A percentile compares a stretch with the other conserved stretches of the same genome.
Conservation (phyloP, 2,888 invertebrate species). For the Hirtodrosophila histrioides region DNA sequence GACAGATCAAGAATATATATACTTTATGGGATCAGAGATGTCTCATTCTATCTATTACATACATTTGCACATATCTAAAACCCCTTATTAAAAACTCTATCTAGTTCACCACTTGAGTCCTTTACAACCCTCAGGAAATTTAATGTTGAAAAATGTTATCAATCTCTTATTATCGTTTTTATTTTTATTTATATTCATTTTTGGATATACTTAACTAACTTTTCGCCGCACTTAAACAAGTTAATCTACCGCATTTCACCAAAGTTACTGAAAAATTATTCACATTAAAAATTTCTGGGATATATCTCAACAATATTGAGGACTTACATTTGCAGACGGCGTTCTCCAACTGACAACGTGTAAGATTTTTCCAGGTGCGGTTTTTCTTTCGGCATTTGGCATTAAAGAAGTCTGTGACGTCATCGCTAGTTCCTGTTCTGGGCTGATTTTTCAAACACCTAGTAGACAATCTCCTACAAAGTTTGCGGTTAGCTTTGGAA, state of each 20-base stretch:
- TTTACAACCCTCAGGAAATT: too few species aligned
- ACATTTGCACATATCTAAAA: too few species aligned
- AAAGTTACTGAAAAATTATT: conserved; percentile 47
- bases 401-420: conserved; percentile 38
- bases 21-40: too few species aligned
- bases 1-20: too few species aligned
- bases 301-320: not conserved
- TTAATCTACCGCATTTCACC: conserved; percentile 29
- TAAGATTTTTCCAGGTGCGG: conserved; percentile 47
- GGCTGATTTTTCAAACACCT: conserved; percentile 24
- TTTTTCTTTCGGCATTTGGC: conserved; percentile 22
- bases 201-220: not conserved
- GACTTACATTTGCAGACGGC: conserved; percentile 56
- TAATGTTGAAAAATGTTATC: not conserved
- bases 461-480: conserved; percentile 28
- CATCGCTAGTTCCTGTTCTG: conserved; percentile 42
- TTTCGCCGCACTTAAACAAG: conserved; percentile 16
- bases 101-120: too few species aligned
- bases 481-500: not conserved
- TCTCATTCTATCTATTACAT: too few species aligned
- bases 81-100: too few species aligned
- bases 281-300: too few species aligned
- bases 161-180: not conserved
- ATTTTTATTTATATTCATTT: not conserved
- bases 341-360: conserved; percentile 51